Evolutionary conservation across 2,888 invertebrate genomes (phyloP), one percentile per base, ranked within the genome.

Genomic region (Diarsia brunnea): DNA sequence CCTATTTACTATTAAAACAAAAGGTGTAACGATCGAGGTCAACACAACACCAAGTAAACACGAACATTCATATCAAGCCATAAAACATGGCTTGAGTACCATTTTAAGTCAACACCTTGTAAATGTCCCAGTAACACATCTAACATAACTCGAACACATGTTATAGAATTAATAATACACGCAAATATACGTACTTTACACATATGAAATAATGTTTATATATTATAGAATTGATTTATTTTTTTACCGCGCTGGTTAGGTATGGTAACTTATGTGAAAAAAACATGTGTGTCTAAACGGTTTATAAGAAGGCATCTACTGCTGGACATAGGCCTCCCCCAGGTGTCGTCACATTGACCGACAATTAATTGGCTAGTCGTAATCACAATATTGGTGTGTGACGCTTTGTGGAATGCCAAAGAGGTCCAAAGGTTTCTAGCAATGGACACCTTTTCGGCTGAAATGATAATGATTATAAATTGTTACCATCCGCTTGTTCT

Each of bases 1-100:
- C 64, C 43, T 49, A 49, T 45, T 55, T 43, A 27, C 8, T 24
- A 60, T 45, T 38, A 14, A 45, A 81, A 49, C 55, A 63, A 81
- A 53, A 49, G 51, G 12, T 75, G 45, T 63, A 43, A 58, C n/a
- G 2, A 82, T 78, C n/a, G 27, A 78, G 78, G 78, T 79, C 69
- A 55, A 64, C 63, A 49, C 14, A 21, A 43, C n/a, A 45, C 21
- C 11, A 38, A 49, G 16, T 45, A 47, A 53, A 77, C 66, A 64
- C 58, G 58, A 61, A 63, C 53, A 21, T 55, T 69, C 45, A 27
- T 60, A 77, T 70, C 78, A 68, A 21, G n/a, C 58, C 24, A 49
- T 76, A 67, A 81, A 81, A 72, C 66, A 55, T 31, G 12, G 21
- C 1, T 65, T 72, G 60, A 63, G 61, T 66, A 19, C 31, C 51